Conservation (phyloP, 2,888 invertebrate genomes). For the Zaprionus bogoriensis region DNA sequence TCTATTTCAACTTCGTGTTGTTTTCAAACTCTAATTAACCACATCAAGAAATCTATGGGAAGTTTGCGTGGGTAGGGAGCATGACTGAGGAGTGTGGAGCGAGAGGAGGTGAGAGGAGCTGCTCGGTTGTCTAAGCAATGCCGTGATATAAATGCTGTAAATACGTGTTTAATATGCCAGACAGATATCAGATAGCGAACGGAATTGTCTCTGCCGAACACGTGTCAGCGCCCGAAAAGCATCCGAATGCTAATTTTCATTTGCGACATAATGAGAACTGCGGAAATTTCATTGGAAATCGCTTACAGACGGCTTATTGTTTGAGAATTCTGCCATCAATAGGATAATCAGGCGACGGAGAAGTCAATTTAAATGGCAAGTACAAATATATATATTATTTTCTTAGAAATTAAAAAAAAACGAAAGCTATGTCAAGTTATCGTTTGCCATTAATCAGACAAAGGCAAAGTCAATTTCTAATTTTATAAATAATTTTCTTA, state of each 20-base stretch:
- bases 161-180: constrained; percentile 69
- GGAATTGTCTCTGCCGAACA: constrained; percentile 56
- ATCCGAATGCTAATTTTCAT: constrained; percentile 41
- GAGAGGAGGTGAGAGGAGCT: not conserved
- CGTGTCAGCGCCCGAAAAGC: constrained; percentile 53
- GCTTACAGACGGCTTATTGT: constrained; percentile 15
- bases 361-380: not conserved
- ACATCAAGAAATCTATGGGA: constrained; percentile 70
- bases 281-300: constrained; percentile 41
- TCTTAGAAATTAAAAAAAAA: too few relatives aligned
- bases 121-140: constrained; percentile 33
- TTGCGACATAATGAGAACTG: constrained; percentile 37
- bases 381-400: not conserved
- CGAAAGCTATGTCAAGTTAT: too few relatives aligned
- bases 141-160: constrained; percentile 63
- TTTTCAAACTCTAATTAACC: constrained; percentile 72
- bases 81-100: not conserved
- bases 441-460: too few relatives aligned
- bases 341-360: constrained; percentile 28
- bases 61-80: constrained; percentile 55
- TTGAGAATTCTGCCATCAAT: constrained; percentile 1
- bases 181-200: constrained; percentile 40
- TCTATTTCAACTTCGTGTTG: too few relatives aligned
- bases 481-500: too few relatives aligned
- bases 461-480: too few relatives aligned